A percentile compares a stretch with the other conserved stretches of the same genome.
Evolutionary conservation across 2,113 vertebrate species (phyloP).

Genomic region (Baryphthengus martii): DNA sequence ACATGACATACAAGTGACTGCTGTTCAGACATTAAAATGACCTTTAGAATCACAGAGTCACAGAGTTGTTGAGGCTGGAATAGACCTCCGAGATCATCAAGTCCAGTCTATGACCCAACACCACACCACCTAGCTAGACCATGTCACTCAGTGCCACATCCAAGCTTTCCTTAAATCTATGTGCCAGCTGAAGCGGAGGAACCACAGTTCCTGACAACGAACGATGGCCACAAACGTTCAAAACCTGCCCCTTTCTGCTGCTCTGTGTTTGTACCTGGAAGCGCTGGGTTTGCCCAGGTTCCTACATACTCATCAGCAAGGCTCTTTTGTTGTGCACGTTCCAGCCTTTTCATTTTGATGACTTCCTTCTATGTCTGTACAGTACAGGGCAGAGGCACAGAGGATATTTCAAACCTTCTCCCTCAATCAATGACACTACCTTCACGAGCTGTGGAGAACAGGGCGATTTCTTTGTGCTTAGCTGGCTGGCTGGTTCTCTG

Average conservation of each 20-base stretch:
- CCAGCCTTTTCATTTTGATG: slow-evolving; percentile 19
- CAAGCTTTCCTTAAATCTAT: no score
- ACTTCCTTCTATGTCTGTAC: not conserved
- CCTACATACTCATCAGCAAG: not conserved
- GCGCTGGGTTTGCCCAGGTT: not conserved
- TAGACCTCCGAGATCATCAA: no score
- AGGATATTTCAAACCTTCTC: not conserved
- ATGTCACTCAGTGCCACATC: no score
- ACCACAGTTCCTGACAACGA: not conserved
- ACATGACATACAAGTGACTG: not conserved
- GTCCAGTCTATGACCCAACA: no score
- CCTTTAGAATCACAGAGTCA: no score
- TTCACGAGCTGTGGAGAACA: not conserved
- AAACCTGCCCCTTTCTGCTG: not conserved
- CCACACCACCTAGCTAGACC: no score
- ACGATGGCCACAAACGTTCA: not conserved
- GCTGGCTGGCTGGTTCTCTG: not conserved
- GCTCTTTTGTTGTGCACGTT: not conserved
- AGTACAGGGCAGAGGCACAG: not conserved
- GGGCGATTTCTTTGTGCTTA: not conserved
- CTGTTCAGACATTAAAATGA: not conserved
- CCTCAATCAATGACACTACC: not conserved
- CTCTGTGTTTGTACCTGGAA: not conserved
- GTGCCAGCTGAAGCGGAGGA: not conserved
- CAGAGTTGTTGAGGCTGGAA: no score